Evolutionary conservation across 2,888 invertebrate genomes (phyloP), one percentile per base, ranked within the genome.

Genomic region (Acanthosepion lycidas): DNA sequence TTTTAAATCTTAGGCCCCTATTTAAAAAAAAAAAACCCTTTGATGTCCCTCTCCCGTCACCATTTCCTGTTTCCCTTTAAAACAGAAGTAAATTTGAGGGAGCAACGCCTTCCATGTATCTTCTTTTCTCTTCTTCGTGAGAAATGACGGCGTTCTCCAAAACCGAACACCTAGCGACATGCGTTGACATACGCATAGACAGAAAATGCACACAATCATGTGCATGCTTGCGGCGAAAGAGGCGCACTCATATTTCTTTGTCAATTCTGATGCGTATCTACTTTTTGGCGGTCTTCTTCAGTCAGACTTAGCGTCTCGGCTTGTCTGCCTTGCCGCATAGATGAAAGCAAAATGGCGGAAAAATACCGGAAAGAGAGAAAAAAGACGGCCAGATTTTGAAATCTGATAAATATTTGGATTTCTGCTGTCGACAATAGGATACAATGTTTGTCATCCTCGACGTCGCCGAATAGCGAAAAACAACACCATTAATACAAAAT

Each of bases 361-460:
- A 33, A 78, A 78, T 33, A 78, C 78, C 78, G 78, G 78, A 78
- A 78, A 78, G 78, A 78, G n/a, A n/a, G n/a, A 15, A n/a, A 78
- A n/a, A 15, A 18, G n/a, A 12, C n/a, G 18, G 33, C n/a, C 15
- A 78, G 78, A 78, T 78, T 15, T 33, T 33, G 78, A n/a, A 78
- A 78, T 78, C n/a, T 78, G 78, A 78, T 78, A 78, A 78, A 78
- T 78, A n/a, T 78, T 78, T 78, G n/a, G 78, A n/a, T 78, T 78
- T 78, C 78, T n/a, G 78, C 78, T 78, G 78, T 78, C 78, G n/a
- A n/a, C 78, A 78, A 78, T 78, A n/a, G 78, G 78, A 78, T 78
- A 78, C 78, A 78, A 78, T 78, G 33, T 78, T 78, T 78, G 78
- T 78, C 78, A 78, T 78, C 78, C 12, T 33, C n/a, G 78, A 78